Base-by-base conservation (phyloP, 2,888 invertebrate species). In the Synanthedon tipuliformis region DNA sequence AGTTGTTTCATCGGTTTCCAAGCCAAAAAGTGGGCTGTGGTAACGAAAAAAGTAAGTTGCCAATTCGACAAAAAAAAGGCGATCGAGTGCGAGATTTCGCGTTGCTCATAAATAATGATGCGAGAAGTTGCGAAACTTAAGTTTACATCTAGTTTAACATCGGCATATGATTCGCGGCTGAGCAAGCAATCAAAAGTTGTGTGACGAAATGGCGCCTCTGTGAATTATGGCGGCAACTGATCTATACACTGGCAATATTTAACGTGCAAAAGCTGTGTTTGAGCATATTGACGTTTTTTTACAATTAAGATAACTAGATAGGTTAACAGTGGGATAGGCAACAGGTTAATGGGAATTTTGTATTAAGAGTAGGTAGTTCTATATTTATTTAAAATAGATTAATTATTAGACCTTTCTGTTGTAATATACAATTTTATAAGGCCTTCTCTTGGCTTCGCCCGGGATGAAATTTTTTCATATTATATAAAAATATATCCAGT, bases 181-280 rank as follows among this genome's bases (percentile, higher is more conserved):
- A 70, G 69, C 73, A 72, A 75, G 74, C 79, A 79, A 81, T 79
- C 79, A 73, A 72, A 78, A 78, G 63, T 80, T 78, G 59, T 59
- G 49, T 53, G 61, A 56, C 54, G 54, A 54, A 57, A 56, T 54
- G 61, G 59, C 54, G 53, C 45, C 50, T 34, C 15, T 5, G 16
- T 49, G 49, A 49, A 16, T 16, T 10, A 49, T 49, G 49, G 49
- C 8, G 12, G 11, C 12, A 34, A 34, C 34, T 34, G 34, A 34
- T 34, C 34, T 34, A 7, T 34, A 34, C 3, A 34, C 34, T 34
- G 34, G 10, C 8, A 1, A 34, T 10, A 34, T 34, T 34, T 10
- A 34, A 34, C 34, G 23, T 23, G 23, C 23, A 23, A 5, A 23
- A 23, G 5, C 23, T 23, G 23, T 4, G 45, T n/a, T 45, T 45